These are phyloP conservation scores for Gallinago undulata DNA, from an alignment of 2,113 vertebrate species.

Conservation along the genomic window DNA sequence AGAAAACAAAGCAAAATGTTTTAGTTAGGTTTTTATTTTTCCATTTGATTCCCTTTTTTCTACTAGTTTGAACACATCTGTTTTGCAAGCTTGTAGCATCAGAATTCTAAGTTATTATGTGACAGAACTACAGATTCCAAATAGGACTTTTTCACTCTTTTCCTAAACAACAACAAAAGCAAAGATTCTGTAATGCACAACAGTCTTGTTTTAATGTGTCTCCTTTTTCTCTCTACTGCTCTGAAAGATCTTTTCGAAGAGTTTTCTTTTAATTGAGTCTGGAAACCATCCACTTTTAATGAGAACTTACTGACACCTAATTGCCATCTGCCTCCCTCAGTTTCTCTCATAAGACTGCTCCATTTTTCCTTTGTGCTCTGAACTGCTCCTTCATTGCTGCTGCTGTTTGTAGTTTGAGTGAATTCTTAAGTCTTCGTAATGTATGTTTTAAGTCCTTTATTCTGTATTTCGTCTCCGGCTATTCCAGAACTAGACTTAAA, in stretches of 20 bases:
- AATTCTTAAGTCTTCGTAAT: not conserved
- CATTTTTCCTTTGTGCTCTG: not conserved
- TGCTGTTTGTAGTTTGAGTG: not conserved
- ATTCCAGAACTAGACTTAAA: not conserved
- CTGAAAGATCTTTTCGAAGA: not conserved
- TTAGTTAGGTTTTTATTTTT: not conserved
- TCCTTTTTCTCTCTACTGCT: not conserved
- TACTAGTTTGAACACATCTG: not conserved
- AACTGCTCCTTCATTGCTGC: not conserved
- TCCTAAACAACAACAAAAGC: not conserved
- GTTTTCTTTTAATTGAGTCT: not conserved
- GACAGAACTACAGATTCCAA: not conserved
- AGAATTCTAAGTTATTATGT: not conserved
- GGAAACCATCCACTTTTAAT: slow-evolving; percentile 15
- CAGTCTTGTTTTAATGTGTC: not conserved
- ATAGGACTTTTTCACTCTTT: not conserved
- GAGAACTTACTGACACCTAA: slow-evolving; percentile 20
- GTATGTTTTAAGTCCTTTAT: not conserved
- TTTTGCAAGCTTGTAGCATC: not conserved
- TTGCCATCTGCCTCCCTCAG: slow-evolving; percentile 30
- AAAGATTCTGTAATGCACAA: not conserved
- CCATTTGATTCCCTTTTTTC: not conserved
- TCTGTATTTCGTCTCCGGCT: not conserved
- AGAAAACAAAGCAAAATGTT: not conserved
- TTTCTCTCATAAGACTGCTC: not conserved